These are phyloP conservation scores for Hydrochoerus hydrochaeris DNA, from an alignment of 2,113 vertebrate genomes.

Conservation along the genomic window DNA sequence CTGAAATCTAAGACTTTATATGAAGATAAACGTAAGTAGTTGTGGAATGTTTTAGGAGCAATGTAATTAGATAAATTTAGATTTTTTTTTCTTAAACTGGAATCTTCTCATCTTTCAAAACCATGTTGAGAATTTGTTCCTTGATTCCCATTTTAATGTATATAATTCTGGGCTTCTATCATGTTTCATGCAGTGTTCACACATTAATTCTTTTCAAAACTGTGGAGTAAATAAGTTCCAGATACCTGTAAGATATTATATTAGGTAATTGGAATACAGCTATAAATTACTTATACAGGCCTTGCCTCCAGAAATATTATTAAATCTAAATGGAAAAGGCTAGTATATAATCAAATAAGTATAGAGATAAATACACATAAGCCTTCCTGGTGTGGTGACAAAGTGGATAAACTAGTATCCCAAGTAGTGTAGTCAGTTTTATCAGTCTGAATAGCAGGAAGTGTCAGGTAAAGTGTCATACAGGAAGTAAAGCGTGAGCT, in stretches of 20 bases:
- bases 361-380: not conserved
- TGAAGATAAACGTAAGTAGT: conserved; percentile 96
- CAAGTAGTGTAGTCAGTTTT: not conserved
- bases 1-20: conserved; percentile 95
- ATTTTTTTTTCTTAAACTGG: not conserved
- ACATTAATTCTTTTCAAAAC: not conserved
- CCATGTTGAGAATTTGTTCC: not conserved
- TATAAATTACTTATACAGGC: not conserved
- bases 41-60: conserved; percentile 35
- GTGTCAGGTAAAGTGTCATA: not conserved
- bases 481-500: not conserved
- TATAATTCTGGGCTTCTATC: not conserved
- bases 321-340: conserved; percentile 21
- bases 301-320: not conserved
- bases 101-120: not conserved
- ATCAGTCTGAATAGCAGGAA: not conserved
- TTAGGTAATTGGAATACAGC: not conserved
- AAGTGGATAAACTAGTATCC: not conserved
- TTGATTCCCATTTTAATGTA: conserved; percentile 1
- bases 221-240: not conserved
- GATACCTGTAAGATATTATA: not conserved
- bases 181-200: not conserved
- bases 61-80: not conserved
- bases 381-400: not conserved
- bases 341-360: not conserved